phyloP scores from a whole-genome alignment of 2,888 invertebrate genomes.

The Aquatica leii region DNA sequence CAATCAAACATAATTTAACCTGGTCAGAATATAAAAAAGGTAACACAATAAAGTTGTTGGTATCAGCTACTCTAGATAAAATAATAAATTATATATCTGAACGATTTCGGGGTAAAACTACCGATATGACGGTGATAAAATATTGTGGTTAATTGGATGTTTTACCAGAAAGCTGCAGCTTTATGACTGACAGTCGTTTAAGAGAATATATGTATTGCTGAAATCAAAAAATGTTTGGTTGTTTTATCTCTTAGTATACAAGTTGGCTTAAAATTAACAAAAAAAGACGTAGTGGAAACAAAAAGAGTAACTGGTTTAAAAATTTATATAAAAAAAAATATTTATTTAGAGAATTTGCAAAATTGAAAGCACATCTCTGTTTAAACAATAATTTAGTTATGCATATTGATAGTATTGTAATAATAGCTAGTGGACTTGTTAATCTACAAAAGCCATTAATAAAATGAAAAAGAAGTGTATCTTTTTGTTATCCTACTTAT shows the following conservation, averaged over 20 bases:
- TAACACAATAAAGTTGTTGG: constrained; percentile 45
- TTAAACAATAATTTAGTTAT: constrained; percentile 10
- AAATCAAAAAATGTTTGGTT: constrained; percentile 28
- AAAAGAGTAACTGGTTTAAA: constrained; percentile 16
- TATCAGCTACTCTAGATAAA: constrained; percentile 42
- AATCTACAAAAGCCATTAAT: no score
- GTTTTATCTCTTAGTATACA: constrained; percentile 41
- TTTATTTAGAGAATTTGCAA: constrained; percentile 31
- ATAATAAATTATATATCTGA: constrained; percentile 38
- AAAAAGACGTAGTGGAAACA: constrained; percentile 15
- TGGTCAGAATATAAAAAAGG: constrained; percentile 52
- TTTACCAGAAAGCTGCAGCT: background rate
- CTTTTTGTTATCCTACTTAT: no score
- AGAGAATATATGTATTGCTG: constrained; percentile 35
- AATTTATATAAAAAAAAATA: constrained; percentile 25
- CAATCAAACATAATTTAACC: constrained; percentile 49
- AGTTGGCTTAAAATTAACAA: background rate
- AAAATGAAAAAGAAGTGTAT: no score
- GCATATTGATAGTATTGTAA: constrained; percentile 8
- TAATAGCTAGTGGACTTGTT: constrained; percentile 8
- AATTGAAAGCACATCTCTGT: constrained; percentile 30
- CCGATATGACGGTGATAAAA: constrained; percentile 31
- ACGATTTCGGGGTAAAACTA: constrained; percentile 36
- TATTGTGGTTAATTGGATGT: constrained; percentile 16
- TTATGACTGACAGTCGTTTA: constrained; percentile 39